Conservation (phyloP, 2,797 vertebrate genomes). For the Geotrypetes seraphini region DNA sequence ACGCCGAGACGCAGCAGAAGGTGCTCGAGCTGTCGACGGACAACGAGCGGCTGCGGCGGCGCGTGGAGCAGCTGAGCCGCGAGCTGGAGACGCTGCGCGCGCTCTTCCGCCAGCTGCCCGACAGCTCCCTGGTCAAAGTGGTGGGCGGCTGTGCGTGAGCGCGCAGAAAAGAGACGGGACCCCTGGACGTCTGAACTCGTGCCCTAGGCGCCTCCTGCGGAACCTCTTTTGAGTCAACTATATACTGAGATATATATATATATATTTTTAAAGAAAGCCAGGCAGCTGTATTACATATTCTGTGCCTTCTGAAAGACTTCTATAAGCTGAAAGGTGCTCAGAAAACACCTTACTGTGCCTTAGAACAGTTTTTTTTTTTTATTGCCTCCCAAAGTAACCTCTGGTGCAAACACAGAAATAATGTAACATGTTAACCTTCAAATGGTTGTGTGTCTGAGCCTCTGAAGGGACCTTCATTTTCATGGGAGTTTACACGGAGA, state of each 20-base stretch:
- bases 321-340: slow-evolving; percentile 37
- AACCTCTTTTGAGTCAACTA: no score
- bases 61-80: slow-evolving; percentile 87
- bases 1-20: slow-evolving; percentile 93
- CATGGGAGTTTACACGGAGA: no score
- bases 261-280: slow-evolving; percentile 29
- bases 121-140: slow-evolving; percentile 82
- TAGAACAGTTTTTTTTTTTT: no score
- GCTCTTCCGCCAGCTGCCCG: slow-evolving; percentile 91
- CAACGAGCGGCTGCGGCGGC: slow-evolving; percentile 87
- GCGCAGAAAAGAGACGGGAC: not conserved
- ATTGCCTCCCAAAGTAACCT: no score
- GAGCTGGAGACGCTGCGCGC: slow-evolving; percentile 91
- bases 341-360: slow-evolving; percentile 43
- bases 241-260: no score
- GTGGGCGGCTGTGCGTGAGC: slow-evolving; percentile 78
- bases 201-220: not conserved
- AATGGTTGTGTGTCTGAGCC: no score
- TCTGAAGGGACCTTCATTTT: no score
- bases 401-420: no score
- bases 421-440: no score
- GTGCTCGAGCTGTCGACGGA: slow-evolving; percentile 84
- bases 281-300: slow-evolving; percentile 37
- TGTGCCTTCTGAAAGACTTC: slow-evolving; percentile 48
- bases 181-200: not conserved